A percentile compares a stretch with the other conserved stretches of the same genome.
phyloP scores from a whole-genome alignment of 2,113 vertebrate species.

The Bujurquina vittata region DNA sequence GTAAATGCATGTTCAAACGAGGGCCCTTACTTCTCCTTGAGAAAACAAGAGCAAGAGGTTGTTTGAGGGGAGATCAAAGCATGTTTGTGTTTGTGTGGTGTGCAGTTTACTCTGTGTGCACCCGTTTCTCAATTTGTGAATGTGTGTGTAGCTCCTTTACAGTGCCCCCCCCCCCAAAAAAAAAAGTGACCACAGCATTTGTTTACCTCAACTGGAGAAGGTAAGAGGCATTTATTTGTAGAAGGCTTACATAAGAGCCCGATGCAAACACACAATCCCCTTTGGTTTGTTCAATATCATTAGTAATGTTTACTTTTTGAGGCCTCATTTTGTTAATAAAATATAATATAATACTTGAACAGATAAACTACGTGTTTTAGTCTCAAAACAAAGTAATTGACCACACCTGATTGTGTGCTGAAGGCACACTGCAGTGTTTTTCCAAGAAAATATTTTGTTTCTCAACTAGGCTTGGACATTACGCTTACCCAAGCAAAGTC shows the following conservation, averaged over 20 bases:
- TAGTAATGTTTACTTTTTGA: not conserved
- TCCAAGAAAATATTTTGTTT: conserved; percentile 43
- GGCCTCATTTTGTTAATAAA: not conserved
- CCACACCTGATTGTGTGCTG: conserved; percentile 8
- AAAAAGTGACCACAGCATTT: not conserved
- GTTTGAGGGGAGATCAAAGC: conserved; percentile 69
- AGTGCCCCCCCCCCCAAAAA: not conserved
- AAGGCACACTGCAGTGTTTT: conserved; percentile 11
- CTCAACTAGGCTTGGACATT: conserved; percentile 18
- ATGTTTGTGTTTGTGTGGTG: conserved; percentile 30
- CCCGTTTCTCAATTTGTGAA: not conserved
- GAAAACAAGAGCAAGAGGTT: conserved; percentile 53
- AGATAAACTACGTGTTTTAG: not conserved
- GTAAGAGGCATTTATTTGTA: not conserved
- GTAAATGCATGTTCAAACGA: conserved; percentile 57
- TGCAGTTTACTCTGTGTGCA: conserved; percentile 6
- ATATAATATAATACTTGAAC: not conserved
- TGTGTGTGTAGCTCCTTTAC: conserved; percentile 15
- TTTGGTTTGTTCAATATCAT: not conserved
- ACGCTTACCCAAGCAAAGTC: conserved; percentile 37
- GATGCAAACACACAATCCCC: not conserved
- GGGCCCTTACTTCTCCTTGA: conserved; percentile 43
- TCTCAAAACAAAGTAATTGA: conserved; percentile 33
- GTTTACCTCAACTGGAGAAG: not conserved
- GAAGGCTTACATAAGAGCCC: not conserved